Percentiles rank a stretch among this genome's conserved stretches.
Conservation (phyloP, 2,113 vertebrate species). For the Phaethornis superciliosus region DNA sequence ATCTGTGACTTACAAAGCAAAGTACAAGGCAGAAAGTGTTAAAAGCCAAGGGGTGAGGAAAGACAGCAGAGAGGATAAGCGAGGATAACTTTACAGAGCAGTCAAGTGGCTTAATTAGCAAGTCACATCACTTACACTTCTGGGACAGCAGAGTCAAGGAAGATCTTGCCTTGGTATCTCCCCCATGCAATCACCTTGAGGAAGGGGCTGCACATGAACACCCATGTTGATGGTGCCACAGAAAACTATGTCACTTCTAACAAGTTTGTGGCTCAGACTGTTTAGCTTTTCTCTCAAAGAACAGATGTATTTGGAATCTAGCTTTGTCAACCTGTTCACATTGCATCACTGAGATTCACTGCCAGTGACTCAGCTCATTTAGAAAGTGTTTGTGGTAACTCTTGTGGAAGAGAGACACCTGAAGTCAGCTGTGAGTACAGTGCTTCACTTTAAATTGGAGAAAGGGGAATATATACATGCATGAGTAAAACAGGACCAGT, state of each 20-base stretch:
- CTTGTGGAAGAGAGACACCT: not conserved
- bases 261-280: too few relatives aligned
- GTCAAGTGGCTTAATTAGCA: not conserved
- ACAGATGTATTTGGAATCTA: rapidly evolving
- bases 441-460: not conserved
- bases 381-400: rapidly evolving
- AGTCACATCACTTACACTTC: not conserved
- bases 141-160: not conserved
- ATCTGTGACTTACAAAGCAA: not conserved
- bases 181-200: rapidly evolving
- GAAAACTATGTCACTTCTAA: not conserved
- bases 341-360: not conserved
- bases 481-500: not conserved
- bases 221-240: rapidly evolving
- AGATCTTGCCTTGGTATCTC: not conserved
- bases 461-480: not conserved
- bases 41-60: not conserved
- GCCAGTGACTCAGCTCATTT: not conserved
- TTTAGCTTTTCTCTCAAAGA: not conserved
- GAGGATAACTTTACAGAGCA: not conserved
- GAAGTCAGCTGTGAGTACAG: not conserved
- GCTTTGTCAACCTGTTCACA: not conserved
- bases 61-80: not conserved
- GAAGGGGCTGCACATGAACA: not conserved
- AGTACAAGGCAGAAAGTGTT: not conserved